Base-by-base conservation (phyloP, 2,797 vertebrate genomes). In the Etheostoma perlongum region DNA sequence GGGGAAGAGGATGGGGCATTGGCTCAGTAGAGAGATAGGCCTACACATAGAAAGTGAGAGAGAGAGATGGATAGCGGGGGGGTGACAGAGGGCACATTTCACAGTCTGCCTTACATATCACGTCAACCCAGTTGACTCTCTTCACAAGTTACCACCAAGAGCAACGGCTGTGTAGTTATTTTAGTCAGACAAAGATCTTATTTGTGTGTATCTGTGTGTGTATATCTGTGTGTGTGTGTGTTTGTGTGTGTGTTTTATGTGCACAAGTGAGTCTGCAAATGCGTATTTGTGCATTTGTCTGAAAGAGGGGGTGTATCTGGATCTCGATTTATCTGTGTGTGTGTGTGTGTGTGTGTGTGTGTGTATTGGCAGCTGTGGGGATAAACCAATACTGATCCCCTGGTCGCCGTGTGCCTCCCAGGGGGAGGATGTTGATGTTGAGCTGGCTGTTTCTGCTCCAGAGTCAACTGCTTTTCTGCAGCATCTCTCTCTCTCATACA, bases 401-500 rank as follows among this genome's bases (percentile, higher is more conserved):
- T 84, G 81, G 91, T 90, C 81, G 88, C 89, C 91, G 85, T 78
- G 82, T 92, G 92, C 84, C 91, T 92, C 91, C 89, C 90, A 87
- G 81, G 85, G 90, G 90, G 88, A 92, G 91, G 90, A 93, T 94
- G 91, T 94, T 93, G 92, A 93, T 92, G 90, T 93, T 92, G 90
- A 89, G 79, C 89, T 90, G 82, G 90, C 91, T 91, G 88, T 93
- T 90, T 88, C 89, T 91, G 89, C 85, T 87, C 85, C 76, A 84
- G 79, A 84, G 86, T 88, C 86, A 86, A 90, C 88, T 87, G 88
- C 81, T 87, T 92, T 87, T 89, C 67, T 92, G 90, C 90, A 85
- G 88, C 83, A 92, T 92, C 92, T 85, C 87, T 87, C 84, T 70
- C 76, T 66, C 72, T 71, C 61, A 44, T n/a, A n/a, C 79, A 76